Conservation (phyloP, 2,113 vertebrate genomes). For the Perca fluviatilis region DNA sequence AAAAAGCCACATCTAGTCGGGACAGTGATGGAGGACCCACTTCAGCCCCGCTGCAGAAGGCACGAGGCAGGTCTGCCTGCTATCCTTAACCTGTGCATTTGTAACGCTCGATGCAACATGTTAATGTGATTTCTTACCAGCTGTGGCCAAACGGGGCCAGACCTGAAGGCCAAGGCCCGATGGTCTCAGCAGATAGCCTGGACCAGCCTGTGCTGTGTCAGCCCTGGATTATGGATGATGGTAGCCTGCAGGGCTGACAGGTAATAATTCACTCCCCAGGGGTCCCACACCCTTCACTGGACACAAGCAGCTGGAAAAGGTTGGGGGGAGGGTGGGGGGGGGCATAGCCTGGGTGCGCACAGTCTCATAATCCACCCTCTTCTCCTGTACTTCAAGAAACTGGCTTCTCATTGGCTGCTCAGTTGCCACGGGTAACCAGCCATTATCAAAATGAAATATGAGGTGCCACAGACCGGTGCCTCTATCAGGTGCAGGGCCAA, state of each 20-base stretch:
- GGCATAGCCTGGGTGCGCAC: slow-evolving; percentile 47
- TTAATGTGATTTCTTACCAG: slow-evolving; percentile 67
- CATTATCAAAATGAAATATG: slow-evolving; percentile 81
- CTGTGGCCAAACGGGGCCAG: slow-evolving; percentile 55
- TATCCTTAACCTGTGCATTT: slow-evolving; percentile 48
- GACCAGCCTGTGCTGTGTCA: slow-evolving; percentile 68
- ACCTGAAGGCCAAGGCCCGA: slow-evolving; percentile 73
- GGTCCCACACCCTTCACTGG: slow-evolving; percentile 75
- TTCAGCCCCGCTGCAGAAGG: slow-evolving; percentile 36
- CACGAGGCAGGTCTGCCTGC: slow-evolving; percentile 21
- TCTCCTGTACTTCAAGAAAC: slow-evolving; percentile 59
- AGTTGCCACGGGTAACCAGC: slow-evolving; percentile 76
- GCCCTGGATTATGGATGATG: slow-evolving; percentile 79
- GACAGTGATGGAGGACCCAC: slow-evolving; percentile 49
- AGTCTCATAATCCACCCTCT: slow-evolving; percentile 30
- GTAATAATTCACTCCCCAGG: slow-evolving; percentile 86
- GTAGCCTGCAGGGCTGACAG: slow-evolving; percentile 72
- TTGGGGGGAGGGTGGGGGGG: neutral
- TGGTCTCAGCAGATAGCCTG: slow-evolving; percentile 65
- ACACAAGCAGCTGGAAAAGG: slow-evolving; percentile 61
- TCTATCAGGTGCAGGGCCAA: slow-evolving; percentile 75
- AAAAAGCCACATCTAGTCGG: neutral
- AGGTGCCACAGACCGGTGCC: slow-evolving; percentile 67
- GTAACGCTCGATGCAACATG: slow-evolving; percentile 64
- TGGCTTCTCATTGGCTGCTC: slow-evolving; percentile 63